Base-by-base conservation (phyloP, 2,888 invertebrate genomes). In the Rutpela maculata region DNA sequence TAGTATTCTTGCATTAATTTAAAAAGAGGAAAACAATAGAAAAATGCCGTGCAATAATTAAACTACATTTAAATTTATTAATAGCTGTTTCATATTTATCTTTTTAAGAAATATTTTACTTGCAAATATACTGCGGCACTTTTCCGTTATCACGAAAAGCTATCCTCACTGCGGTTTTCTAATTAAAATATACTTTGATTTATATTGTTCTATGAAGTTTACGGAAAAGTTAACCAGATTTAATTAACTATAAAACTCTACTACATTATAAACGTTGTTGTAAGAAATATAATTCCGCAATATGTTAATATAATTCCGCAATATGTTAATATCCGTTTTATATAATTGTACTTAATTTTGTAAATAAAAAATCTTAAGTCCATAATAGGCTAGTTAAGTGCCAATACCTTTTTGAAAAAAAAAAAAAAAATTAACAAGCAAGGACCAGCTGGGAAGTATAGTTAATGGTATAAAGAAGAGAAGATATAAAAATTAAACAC, bases 1-100 rank as follows among this genome's bases (percentile, higher is more conserved):
- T n/a, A n/a, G 6, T 15, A 50, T 50, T 50, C 50, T 50, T n/a
- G 50, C 2, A 50, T 15, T 50, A 50, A 50, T 50, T n/a, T n/a
- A 50, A 50, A 50, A 50, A n/a, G 50, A 50, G 12, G n/a, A 50
- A 50, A 17, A 38, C 11, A 10, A 12, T n/a, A 31, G 31, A n/a
- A 7, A 38, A 38, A 15, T 66, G 43, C 66, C 66, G 22, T 68
- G 67, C 50, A 55, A 67, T 50, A 67, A 67, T 50, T 68, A 50
- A 12, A 56, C 22, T 55, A 11, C 38, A 19, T 43, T 43, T 43
- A 19, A 50, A 66, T 50, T 66, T 66, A 68, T 67, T 67, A 67
- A 55, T 68, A 19, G 15, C 22, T 17, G 26, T 55, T 26, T 26
- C 66, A 43, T 50, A 67, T 50, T 50, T 50, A 67, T 19, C 6